Evolutionary conservation across 2,113 vertebrate genomes (phyloP).

Genomic region (Apteryx mantelli): DNA sequence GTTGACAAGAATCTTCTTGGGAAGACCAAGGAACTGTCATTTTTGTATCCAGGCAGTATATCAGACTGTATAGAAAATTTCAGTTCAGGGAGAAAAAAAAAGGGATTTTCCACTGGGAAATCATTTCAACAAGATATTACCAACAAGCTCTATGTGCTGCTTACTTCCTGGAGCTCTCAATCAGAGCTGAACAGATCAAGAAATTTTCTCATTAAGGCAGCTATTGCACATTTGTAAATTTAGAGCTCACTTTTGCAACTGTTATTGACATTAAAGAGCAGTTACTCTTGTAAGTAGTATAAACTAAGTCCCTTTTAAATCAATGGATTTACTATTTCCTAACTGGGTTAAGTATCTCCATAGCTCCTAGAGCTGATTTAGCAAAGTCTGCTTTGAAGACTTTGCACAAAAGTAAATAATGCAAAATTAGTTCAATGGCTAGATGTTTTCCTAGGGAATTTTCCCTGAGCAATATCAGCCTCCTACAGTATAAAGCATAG

Average conservation of each 20-base stretch:
- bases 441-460: not conserved
- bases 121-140: not conserved
- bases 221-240: not conserved
- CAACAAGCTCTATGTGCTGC: not conserved
- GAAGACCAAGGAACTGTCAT: not conserved
- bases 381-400: not conserved
- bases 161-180: not conserved
- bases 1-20: not conserved
- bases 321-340: not conserved
- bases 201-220: not conserved
- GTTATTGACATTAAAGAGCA: not conserved
- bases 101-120: not conserved
- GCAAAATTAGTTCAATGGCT: not conserved
- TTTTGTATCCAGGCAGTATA: not conserved
- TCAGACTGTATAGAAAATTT: not conserved
- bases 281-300: not conserved
- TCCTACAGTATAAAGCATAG: not conserved
- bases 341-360: not conserved
- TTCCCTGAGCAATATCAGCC: not conserved
- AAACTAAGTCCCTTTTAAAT: not conserved
- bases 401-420: not conserved
- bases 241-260: not conserved
- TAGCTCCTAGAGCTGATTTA: not conserved
- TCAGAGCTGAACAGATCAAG: not conserved
- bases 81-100: not conserved